These are phyloP conservation scores for Dufourea novaeangliae DNA, from an alignment of 1,140 invertebrate species.

Conservation along the genomic window DNA sequence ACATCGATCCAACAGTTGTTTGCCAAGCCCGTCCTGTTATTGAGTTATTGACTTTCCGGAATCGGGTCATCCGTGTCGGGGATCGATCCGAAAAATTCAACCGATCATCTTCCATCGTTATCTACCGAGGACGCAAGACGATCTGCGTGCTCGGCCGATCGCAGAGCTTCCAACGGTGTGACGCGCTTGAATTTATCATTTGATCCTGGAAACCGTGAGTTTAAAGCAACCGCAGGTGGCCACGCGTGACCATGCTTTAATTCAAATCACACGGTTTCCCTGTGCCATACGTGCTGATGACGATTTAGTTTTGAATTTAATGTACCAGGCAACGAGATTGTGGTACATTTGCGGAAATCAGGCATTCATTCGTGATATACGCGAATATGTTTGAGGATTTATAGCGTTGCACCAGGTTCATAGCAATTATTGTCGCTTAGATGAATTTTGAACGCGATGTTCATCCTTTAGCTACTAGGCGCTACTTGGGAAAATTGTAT, in stretches of 20 bases:
- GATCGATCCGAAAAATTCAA: slow-evolving; percentile 45
- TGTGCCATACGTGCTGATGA: background rate
- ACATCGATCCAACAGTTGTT: slow-evolving; percentile 41
- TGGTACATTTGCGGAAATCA: background rate
- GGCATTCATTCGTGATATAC: background rate
- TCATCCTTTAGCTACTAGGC: too few relatives aligned
- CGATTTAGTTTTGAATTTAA: background rate
- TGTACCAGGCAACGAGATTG: background rate
- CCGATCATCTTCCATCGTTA: background rate
- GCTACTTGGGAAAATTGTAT: too few relatives aligned
- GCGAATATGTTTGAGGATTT: background rate
- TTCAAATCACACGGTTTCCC: background rate
- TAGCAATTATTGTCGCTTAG: too few relatives aligned
- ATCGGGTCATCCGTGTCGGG: slow-evolving; percentile 54
- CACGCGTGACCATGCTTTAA: background rate
- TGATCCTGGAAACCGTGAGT: background rate
- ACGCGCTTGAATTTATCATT: slow-evolving; percentile 1
- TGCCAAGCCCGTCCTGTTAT: slow-evolving; percentile 40
- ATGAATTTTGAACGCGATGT: too few relatives aligned
- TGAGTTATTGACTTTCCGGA: slow-evolving; percentile 54
- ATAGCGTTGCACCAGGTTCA: too few relatives aligned
- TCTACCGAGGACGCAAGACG: background rate
- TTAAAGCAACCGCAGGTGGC: too few relatives aligned
- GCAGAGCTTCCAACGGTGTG: background rate
- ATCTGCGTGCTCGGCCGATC: too few relatives aligned